Conservation (phyloP, 1,140 invertebrate genomes). For the Papilio aristodemus region DNA sequence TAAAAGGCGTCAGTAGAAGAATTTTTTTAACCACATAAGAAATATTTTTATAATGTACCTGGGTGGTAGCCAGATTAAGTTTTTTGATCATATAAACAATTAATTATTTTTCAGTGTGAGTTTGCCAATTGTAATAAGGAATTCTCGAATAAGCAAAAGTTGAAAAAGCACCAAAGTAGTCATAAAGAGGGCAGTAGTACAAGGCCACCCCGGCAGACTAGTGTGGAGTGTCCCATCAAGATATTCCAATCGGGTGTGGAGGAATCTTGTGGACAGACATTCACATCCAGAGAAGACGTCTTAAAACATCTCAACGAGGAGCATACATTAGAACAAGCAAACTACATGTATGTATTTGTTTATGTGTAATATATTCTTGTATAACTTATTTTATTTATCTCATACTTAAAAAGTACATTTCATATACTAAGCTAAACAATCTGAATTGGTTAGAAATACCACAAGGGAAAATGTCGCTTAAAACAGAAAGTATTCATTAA, state of each 20-base stretch:
- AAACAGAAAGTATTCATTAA: too few relatives aligned
- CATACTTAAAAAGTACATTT: background rate
- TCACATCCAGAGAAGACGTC: slow-evolving; percentile 50
- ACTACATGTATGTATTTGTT: slow-evolving; percentile 52
- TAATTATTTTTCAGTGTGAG: slow-evolving; percentile 57
- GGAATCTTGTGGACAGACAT: slow-evolving; percentile 55
- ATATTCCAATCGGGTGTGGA: slow-evolving; percentile 46
- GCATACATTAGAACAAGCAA: slow-evolving; percentile 65
- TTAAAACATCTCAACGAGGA: slow-evolving; percentile 68
- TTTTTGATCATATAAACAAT: background rate
- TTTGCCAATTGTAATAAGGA: slow-evolving; percentile 70
- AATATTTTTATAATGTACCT: too few relatives aligned
- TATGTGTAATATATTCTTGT: background rate
- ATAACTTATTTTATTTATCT: background rate
- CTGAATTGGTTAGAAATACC: too few relatives aligned
- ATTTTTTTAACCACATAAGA: too few relatives aligned
- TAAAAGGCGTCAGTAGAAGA: too few relatives aligned
- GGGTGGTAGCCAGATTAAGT: background rate
- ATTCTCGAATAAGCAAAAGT: slow-evolving; percentile 66
- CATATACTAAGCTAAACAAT: too few relatives aligned
- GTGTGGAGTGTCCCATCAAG: slow-evolving; percentile 62
- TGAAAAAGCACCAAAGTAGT: slow-evolving; percentile 63
- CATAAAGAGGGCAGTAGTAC: slow-evolving; percentile 53
- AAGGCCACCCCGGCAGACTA: slow-evolving; percentile 42
- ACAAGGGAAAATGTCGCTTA: too few relatives aligned